Conservation (phyloP, 2,113 vertebrate genomes). For the Ochotona princeps region DNA sequence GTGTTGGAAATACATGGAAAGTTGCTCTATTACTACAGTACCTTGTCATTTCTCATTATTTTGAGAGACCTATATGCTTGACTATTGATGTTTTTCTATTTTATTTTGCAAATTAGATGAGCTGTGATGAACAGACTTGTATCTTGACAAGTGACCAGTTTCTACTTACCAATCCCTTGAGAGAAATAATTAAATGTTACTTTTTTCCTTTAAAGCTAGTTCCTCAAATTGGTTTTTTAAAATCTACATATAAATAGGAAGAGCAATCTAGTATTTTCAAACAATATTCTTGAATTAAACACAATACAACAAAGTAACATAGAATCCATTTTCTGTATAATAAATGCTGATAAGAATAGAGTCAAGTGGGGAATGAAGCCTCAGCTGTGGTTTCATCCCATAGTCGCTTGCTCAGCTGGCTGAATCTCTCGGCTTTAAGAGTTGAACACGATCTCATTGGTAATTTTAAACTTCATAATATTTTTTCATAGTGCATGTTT, state of each 20-base stretch:
- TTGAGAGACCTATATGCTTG: neutral
- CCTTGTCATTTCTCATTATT: neutral
- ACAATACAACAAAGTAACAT: conserved; percentile 13
- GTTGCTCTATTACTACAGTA: neutral
- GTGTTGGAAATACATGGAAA: neutral
- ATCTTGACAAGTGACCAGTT: neutral
- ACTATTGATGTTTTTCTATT: neutral
- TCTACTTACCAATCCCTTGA: neutral
- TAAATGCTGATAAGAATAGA: neutral
- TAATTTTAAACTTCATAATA: conserved; percentile 6
- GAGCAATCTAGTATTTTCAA: neutral
- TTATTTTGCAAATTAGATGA: conserved; percentile 25
- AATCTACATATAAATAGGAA: neutral
- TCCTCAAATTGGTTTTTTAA: neutral
- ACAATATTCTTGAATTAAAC: neutral
- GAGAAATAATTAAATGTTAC: neutral
- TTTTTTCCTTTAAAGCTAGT: neutral
- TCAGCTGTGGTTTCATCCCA: neutral
- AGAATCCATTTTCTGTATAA: neutral
- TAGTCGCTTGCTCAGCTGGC: neutral
- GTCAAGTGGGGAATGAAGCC: conserved; percentile 27
- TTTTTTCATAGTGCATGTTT: neutral
- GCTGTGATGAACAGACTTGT: neutral
- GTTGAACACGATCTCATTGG: neutral
- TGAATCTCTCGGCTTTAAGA: conserved; percentile 20